Base-by-base conservation (phyloP, 2,113 vertebrate species). In the Drymodes brunneopygia region DNA sequence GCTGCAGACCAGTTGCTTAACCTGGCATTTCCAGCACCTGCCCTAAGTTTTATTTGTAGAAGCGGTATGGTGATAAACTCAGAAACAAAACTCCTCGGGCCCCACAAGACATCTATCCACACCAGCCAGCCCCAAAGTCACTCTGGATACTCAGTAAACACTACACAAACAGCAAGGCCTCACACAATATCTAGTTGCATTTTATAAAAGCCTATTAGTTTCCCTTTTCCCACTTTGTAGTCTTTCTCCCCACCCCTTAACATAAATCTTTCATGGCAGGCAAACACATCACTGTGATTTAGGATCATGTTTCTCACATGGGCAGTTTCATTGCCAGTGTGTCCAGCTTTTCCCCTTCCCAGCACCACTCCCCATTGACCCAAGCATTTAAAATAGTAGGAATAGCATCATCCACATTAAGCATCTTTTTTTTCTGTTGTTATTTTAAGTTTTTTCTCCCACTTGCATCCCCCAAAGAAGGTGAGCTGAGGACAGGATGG, bases 231-330 rank as follows among this genome's bases (percentile, higher is more conserved):
- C 15, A 51, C 22, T 74, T 62, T 2, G 1, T 4, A 67, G 47
- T 3, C 33, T 33, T 81, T 64, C 47, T 71, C 38, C 27, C 19
- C 44, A 71, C 4, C 44, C 69, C 48, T 36, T 25, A 58, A 31
- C 12, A 54, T 33, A 64, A 78, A 50, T 33, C 47, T 74, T 54
- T 61, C 0, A 0, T 8, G 24, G 42, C 5, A 81, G 58, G 60
- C 48, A 85, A 78, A 84, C 60, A 73, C 0, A 3, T 9, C 19
- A 4, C 44, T 47, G 44, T 35, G 45, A 64, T 66, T 85, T 38
- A 42, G 44, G 57, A 65, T 47, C 2, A 1, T 0, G 0, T 33
- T 81, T 42, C 65, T 86, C 65, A 66, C 3, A 72, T 0, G 7
- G 20, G 31, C 3, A 62, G 27, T 12, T 62, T 58, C 70, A 21